Percentiles rank a stretch among this genome's conserved stretches.
Evolutionary conservation across 2,113 vertebrate species (phyloP).

Genomic region (Elgaria multicarinata): DNA sequence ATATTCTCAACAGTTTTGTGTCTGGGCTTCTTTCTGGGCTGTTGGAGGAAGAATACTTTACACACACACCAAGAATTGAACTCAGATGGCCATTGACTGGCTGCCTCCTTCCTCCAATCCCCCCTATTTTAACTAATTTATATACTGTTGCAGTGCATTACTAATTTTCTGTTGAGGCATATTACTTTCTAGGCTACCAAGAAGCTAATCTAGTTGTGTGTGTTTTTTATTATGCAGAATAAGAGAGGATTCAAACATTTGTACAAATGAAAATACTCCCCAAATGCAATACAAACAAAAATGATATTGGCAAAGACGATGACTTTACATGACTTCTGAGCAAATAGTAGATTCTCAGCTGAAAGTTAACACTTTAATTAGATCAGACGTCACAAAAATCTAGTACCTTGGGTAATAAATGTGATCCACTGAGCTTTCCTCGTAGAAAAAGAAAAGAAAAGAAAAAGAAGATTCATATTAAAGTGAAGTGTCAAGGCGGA

Average conservation of each 20-base stretch:
- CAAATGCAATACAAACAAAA: constrained; percentile 64
- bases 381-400: constrained; percentile 57
- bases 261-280: constrained; percentile 72
- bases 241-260: constrained; percentile 70
- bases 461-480: not conserved
- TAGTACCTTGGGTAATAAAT: constrained; percentile 49
- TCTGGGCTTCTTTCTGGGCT: constrained; percentile 28
- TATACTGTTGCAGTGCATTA: constrained; percentile 69
- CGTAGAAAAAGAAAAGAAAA: not conserved
- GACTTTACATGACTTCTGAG: constrained; percentile 68
- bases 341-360: constrained; percentile 62
- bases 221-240: constrained; percentile 63
- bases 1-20: not conserved
- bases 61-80: constrained; percentile 40
- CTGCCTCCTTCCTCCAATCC: constrained; percentile 71
- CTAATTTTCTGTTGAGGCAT: constrained; percentile 74
- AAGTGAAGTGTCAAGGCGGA: not conserved
- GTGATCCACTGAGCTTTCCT: constrained; percentile 18
- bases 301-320: constrained; percentile 57
- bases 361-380: constrained; percentile 74
- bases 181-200: constrained; percentile 72
- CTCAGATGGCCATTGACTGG: constrained; percentile 55
- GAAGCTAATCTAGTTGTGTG: constrained; percentile 71
- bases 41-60: constrained; percentile 32
- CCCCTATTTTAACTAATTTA: constrained; percentile 62